phyloP scores from a whole-genome alignment of 2,113 vertebrate genomes.

The Eolophus roseicapilla region DNA sequence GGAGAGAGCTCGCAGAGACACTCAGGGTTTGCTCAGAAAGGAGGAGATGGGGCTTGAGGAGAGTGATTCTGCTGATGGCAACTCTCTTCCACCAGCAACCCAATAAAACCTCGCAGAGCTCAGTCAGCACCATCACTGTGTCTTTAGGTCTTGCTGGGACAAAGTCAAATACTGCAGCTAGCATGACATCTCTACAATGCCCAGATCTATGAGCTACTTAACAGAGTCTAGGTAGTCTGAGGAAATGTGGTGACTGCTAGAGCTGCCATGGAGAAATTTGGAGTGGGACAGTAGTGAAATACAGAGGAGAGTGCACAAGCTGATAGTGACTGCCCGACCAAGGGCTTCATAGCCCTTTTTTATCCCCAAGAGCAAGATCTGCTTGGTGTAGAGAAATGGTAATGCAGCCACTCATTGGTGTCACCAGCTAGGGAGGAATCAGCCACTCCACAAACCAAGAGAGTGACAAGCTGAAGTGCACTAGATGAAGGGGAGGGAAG shows the following conservation, averaged over 20 bases:
- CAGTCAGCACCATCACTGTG: not conserved
- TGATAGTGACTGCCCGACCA: not conserved
- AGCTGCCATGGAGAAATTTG: not conserved
- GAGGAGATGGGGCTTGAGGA: not conserved
- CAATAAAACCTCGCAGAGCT: not conserved
- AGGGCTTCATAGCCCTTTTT: not conserved
- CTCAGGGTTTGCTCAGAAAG: not conserved
- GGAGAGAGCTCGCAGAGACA: not conserved
- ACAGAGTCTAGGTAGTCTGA: not conserved
- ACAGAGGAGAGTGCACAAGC: not conserved
- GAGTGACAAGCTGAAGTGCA: rapidly evolving
- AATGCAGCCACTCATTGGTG: not conserved
- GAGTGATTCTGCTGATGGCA: not conserved
- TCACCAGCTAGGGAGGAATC: not conserved
- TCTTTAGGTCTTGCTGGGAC: not conserved
- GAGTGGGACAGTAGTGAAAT: not conserved
- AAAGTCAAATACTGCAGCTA: not conserved
- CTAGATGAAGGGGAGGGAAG: not conserved
- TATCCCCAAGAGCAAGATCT: not conserved
- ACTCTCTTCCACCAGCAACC: not conserved
- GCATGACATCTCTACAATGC: not conserved
- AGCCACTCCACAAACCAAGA: not conserved
- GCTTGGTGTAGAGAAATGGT: not conserved
- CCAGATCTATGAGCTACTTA: not conserved
- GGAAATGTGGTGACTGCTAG: not conserved